Evolutionary conservation across 1,140 invertebrate species (phyloP).

Genomic region (Hirudo medicinalis): DNA sequence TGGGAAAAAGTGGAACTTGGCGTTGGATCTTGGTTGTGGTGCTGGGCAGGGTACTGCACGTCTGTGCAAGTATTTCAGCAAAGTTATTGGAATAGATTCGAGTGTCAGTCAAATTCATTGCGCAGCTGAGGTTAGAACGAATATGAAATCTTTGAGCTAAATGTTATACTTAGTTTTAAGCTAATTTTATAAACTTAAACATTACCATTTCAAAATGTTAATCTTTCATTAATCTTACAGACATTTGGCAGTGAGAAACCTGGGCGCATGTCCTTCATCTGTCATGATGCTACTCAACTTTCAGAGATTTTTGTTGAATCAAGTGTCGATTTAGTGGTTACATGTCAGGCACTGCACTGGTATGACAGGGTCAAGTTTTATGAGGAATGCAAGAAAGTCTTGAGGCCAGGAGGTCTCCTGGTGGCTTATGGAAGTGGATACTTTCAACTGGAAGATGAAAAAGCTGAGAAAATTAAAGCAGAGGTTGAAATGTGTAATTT

Average conservation of each 20-base stretch:
- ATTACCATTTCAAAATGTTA: too few relatives aligned
- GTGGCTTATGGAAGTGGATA: slow-evolving; percentile 37
- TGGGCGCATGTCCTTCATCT: too few relatives aligned
- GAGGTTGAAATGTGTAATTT: background rate
- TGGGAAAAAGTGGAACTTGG: background rate
- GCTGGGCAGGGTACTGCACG: background rate
- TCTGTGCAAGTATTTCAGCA: background rate
- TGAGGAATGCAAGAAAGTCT: slow-evolving; percentile 38
- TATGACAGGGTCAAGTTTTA: slow-evolving; percentile 43
- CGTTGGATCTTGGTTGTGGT: slow-evolving; percentile 8
- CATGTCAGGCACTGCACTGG: slow-evolving; percentile 42
- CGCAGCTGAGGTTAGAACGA: background rate
- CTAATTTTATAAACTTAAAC: too few relatives aligned
- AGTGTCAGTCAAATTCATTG: slow-evolving; percentile 6
- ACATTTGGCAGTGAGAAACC: too few relatives aligned
- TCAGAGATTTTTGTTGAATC: too few relatives aligned
- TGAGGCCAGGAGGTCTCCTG: slow-evolving; percentile 39
- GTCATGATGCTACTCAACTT: too few relatives aligned
- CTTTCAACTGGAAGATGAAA: background rate
- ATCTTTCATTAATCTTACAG: too few relatives aligned
- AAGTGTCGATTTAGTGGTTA: too few relatives aligned
- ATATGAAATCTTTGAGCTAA: too few relatives aligned
- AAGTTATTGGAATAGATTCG: background rate
- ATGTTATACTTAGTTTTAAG: too few relatives aligned
- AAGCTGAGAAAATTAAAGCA: background rate